Evolutionary conservation across 1,140 invertebrate genomes (phyloP), one percentile per base, ranked within the genome.

Genomic region (Pseudomyrmex cubaensis): DNA sequence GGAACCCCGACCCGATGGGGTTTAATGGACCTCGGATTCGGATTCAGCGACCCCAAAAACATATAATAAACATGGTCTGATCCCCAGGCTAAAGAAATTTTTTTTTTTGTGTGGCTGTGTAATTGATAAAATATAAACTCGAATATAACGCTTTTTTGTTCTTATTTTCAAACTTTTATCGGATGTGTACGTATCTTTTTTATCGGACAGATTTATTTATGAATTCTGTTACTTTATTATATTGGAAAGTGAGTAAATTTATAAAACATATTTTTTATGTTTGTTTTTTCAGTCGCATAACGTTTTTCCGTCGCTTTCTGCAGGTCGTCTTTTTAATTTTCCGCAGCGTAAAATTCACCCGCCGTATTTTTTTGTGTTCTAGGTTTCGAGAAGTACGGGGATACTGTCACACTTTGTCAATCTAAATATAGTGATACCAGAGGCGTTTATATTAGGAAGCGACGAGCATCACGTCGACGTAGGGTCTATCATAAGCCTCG

Each of bases 391-490:
- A 72, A 97, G 96, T 78, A 96, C 96, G 25, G 98, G 97, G 61
- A 96, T 98, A 86, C 95, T 98, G 87, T 98, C 97, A 25, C 97
- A 98, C 93, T 98, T 98, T 94, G 97, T 98, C 77, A 97, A 97
- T 93, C 95, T 98, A 62, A 96, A 97, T 94, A 97, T 98, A 84
- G 97, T 98, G 84, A 96, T 98, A 86, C 98, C 98, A 9, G 97
- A 98, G 93, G 98, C 97, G 61, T 97, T 97, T 93, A 98, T 98
- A 91, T 95, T 98, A 90, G 97, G 97, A 50, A 97, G 96, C 82
- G 97, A 97, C 54, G 98, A 98, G 90, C 97, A 98, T 91, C 97
- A 98, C 94, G 97, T 98, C 61, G 97, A 98, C 92, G 96, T 97
- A 90, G 97, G 97, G 84, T 98, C 97, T 93, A 97, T 98, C 89